Evolutionary conservation across 2,113 vertebrate genomes (phyloP), one percentile per base, ranked within the genome.

Genomic region (Spheniscus mendiculus): DNA sequence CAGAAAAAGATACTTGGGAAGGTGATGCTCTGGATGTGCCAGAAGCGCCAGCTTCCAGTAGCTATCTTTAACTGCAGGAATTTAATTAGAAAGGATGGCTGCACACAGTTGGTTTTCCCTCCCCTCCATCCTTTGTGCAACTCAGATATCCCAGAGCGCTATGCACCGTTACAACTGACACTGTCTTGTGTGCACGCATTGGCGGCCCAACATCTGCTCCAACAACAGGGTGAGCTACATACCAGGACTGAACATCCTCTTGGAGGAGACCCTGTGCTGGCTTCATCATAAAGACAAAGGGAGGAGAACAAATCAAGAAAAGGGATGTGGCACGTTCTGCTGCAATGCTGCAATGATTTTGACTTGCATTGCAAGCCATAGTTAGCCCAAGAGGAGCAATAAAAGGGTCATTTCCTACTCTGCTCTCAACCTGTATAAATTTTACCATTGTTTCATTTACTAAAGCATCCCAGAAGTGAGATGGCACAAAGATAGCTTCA

Each of bases 1-100:
- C 96, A 97, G 94, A 93, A 96, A 96, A 97, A 96, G 94, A 90
- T 87, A 83, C 90, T 96, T 93, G 89, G 94, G 96, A 95, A 96
- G 95, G 95, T 97, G 93, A 97, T 10, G 1, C 93, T 96, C 81
- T 93, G 84, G 93, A 96, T 96, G 74, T 91, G 95, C 82, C 95
- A 97, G 93, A 94, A 96, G 94, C 3, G 10, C 91, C 94, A 94
- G 94, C 93, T 96, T 96, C 89, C 85, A 91, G 55, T 21, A 82
- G 50, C 84, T 96, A 94, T 94, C 96, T 95, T 96, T 97, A 95
- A 93, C 91, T 66, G 66, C 59, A 90, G 84, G 82, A 95, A 96
- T 95, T 94, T 88, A 83, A 96, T 85, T 91, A 85, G 79, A 87
- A 91, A 93, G 67, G 87, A 85, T 93, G 90, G 66, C 38, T 96